A percentile compares a stretch with the other conserved stretches of the same genome.
These are phyloP conservation scores for Pelodytes ibericus DNA, from an alignment of 2,797 vertebrate genomes.

Conservation along the genomic window DNA sequence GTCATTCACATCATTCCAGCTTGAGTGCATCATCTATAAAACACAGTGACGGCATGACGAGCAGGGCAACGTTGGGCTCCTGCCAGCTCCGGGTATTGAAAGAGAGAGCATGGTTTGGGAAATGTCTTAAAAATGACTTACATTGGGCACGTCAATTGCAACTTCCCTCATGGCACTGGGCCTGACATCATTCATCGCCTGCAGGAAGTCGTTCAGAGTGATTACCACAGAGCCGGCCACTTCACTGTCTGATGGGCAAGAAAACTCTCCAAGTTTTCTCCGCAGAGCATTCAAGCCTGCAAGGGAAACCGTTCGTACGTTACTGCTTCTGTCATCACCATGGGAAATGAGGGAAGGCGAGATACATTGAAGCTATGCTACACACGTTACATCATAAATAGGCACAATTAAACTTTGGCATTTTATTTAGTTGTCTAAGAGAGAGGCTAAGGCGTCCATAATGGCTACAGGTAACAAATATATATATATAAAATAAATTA, in stretches of 20 bases:
- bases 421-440: too few species aligned
- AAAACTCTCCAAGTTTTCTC: slow-evolving; percentile 72
- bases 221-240: slow-evolving; percentile 79
- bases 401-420: too few species aligned
- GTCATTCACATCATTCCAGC: too few species aligned
- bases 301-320: slow-evolving; percentile 25
- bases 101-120: neutral
- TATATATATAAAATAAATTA: too few species aligned
- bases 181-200: slow-evolving; percentile 86
- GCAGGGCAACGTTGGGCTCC: neutral
- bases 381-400: neutral
- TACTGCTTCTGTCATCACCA: slow-evolving; percentile 3
- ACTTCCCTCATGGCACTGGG: slow-evolving; percentile 98
- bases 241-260: slow-evolving; percentile 72
- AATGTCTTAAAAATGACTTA: slow-evolving; percentile 64
- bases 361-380: neutral
- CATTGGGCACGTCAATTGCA: slow-evolving; percentile 92
- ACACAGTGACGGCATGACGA: neutral
- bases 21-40: neutral
- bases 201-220: slow-evolving; percentile 83
- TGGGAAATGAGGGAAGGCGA: neutral
- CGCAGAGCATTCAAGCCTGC: slow-evolving; percentile 83
- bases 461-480: too few species aligned
- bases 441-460: too few species aligned
- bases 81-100: neutral